Base-by-base conservation (phyloP, 2,113 vertebrate species). In the Lucifuga dentata region DNA sequence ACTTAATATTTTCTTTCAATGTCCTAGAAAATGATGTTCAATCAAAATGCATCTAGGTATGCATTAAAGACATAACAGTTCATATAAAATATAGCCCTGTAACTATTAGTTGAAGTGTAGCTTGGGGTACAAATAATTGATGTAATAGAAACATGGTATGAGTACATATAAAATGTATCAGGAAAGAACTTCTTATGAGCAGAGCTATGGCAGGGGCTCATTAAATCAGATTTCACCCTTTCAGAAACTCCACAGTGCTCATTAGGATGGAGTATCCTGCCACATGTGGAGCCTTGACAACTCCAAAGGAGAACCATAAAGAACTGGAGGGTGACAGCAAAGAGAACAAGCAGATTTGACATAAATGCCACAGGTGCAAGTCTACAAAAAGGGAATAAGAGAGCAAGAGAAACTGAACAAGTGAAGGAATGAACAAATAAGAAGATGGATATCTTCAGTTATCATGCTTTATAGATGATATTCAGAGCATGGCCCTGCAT, bases 391-490 rank as follows among this genome's bases (percentile, higher is more conserved):
- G 20, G 0, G 19, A 32, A 3, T 19, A 38, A 2, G 44, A 51
- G 0, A 23, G 29, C 2, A 12, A 19, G n/a, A 24, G 12, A 24
- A 13, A 16, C 26, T 12, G 17, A 32, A 55, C 0, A 3, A 19
- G 63, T 26, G 23, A 59, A 43, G 45, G 49, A 81, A 64, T 19
- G 57, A 79, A 68, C n/a, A 78, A 44, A 85, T n/a, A 66, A 68
- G 51, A 79, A 83, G 83, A 90, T 19, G 48, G 67, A 85, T 81
- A 76, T 86, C 59, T 87, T 57, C 36, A 63, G 78, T 78, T 80
- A 64, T 43, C 21, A 29, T 61, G 80, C 68, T 76, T 86, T 85
- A 81, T 81, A 74, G 80, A 88, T 89, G 67, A 82, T 79, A 87
- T 85, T 84, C 75, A 57, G 77, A 80, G 79, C 81, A n/a, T 72